Conservation (phyloP, 2,797 vertebrate genomes). For the Falco rusticolus region DNA sequence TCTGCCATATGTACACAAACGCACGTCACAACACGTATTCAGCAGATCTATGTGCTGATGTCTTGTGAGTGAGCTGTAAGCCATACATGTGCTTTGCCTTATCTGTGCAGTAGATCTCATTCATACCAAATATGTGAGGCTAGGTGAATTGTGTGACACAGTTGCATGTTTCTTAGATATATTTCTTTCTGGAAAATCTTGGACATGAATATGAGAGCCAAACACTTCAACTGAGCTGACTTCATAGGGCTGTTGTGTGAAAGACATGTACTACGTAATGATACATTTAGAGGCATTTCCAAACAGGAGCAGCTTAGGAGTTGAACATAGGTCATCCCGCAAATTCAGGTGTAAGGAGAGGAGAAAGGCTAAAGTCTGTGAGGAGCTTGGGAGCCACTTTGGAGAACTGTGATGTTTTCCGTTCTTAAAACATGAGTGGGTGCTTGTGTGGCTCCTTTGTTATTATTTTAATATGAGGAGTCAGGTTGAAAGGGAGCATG, state of each 20-base stretch:
- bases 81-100: neutral
- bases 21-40: accelerated
- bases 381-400: neutral
- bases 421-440: neutral
- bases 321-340: neutral
- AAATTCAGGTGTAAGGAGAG: neutral
- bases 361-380: neutral
- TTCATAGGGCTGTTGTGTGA: neutral
- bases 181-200: neutral
- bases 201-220: neutral
- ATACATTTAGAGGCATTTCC: neutral
- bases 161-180: neutral
- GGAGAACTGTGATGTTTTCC: neutral
- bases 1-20: neutral
- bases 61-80: neutral
- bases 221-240: neutral
- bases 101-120: neutral
- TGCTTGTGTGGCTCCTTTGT: neutral
- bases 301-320: neutral
- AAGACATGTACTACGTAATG: neutral
- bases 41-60: neutral
- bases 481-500: neutral
- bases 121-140: neutral
- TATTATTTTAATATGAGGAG: neutral
- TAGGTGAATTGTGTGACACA: neutral